phyloP scores from a whole-genome alignment of 1,140 invertebrate species.

The Aphelenchoides besseyi region DNA sequence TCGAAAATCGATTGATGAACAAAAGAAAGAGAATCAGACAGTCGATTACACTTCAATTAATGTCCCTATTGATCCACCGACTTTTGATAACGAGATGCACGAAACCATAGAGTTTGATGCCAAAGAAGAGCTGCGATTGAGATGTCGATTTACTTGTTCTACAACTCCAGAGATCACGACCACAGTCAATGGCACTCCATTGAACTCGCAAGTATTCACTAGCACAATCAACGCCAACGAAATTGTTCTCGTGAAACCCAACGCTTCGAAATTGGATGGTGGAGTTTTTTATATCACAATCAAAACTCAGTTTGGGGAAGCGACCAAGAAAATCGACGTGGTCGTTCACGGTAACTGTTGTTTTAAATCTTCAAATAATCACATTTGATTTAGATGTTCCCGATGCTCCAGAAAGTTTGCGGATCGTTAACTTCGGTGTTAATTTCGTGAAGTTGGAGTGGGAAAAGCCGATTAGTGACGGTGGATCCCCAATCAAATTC shows the following conservation, averaged over 20 bases:
- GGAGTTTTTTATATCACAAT: conserved; percentile 84
- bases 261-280: conserved; percentile 69
- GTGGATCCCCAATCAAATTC: conserved; percentile 86
- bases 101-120: conserved; percentile 42
- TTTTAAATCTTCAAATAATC: background rate
- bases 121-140: conserved; percentile 44
- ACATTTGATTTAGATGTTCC: conserved; percentile 71
- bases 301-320: conserved; percentile 87
- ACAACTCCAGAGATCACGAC: conserved; percentile 50
- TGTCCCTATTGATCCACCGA: background rate
- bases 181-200: conserved; percentile 41
- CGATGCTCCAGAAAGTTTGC: conserved; percentile 78
- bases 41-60: background rate
- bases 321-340: conserved; percentile 70
- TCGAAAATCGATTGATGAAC: too few relatives aligned
- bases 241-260: conserved; percentile 31
- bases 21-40: background rate
- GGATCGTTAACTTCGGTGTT: too few relatives aligned
- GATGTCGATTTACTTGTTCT: conserved; percentile 19
- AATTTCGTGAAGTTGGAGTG: conserved; percentile 68
- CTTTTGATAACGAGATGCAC: background rate
- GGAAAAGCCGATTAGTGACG: conserved; percentile 83
- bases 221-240: conserved; percentile 45
- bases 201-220: conserved; percentile 39
- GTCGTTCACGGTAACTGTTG: conserved; percentile 30